Conservation (phyloP, 2,888 invertebrate species). For the Exocentrus adspersus region DNA sequence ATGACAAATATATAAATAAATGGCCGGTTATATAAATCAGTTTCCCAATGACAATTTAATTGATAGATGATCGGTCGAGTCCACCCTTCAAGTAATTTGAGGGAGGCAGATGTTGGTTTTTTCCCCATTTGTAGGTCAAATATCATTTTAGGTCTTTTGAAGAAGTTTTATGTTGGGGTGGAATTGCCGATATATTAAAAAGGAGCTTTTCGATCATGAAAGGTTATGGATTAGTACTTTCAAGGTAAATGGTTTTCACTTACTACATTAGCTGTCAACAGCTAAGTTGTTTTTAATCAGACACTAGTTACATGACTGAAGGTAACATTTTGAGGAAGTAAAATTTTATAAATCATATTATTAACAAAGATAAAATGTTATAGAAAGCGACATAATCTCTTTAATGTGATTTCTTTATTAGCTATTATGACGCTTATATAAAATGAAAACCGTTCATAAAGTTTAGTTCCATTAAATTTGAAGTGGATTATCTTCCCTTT, state of each 20-base stretch:
- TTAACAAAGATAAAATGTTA: too few species aligned
- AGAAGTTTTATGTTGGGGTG: neutral
- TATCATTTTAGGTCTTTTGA: slow-evolving; percentile 10
- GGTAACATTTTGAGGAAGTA: too few species aligned
- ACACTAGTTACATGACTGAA: too few species aligned
- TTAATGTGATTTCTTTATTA: too few species aligned
- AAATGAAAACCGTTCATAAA: too few species aligned
- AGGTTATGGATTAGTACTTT: neutral
- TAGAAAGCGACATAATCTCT: too few species aligned
- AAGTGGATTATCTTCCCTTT: too few species aligned
- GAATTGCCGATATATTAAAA: slow-evolving; percentile 14
- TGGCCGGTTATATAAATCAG: slow-evolving; percentile 16
- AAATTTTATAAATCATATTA: too few species aligned
- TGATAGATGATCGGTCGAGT: slow-evolving; percentile 25
- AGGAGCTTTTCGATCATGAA: neutral
- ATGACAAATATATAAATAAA: neutral
- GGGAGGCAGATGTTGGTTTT: slow-evolving; percentile 13
- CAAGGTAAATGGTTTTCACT: neutral
- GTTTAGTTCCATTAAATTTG: too few species aligned
- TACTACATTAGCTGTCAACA: too few species aligned
- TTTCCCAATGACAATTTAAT: slow-evolving; percentile 28
- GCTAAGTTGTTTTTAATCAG: too few species aligned
- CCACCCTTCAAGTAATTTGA: slow-evolving; percentile 21
- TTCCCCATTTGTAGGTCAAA: slow-evolving; percentile 16
- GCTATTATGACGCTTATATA: too few species aligned